Conservation (phyloP, 1,140 invertebrate species). For the Homalodisca vitripennis region DNA sequence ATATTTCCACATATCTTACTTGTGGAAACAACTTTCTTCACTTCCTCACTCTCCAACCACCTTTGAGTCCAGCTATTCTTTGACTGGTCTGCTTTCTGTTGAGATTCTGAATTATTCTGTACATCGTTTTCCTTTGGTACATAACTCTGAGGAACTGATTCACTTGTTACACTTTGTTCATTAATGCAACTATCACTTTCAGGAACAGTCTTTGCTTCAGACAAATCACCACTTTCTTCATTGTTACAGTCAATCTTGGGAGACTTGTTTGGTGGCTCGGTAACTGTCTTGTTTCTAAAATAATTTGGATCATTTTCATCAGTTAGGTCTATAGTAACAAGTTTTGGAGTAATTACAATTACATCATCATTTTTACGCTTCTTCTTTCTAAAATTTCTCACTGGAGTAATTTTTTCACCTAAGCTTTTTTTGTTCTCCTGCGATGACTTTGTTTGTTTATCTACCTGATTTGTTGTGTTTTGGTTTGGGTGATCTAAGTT, state of each 20-base stretch:
- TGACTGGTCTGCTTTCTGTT: no score
- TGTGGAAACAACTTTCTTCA: constrained; percentile 41
- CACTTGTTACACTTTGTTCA: no score
- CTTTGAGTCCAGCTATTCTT: constrained; percentile 38
- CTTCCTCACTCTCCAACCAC: constrained; percentile 41
- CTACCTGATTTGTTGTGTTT: constrained; percentile 18
- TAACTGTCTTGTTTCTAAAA: no score
- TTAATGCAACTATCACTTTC: no score
- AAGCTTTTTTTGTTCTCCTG: constrained; percentile 17
- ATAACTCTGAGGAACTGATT: no score
- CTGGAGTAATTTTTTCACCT: background rate
- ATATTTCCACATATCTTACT: constrained; percentile 42
- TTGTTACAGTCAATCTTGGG: no score
- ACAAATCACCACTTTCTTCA: no score
- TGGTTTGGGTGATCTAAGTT: constrained; percentile 8
- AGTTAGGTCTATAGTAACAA: constrained; percentile 24
- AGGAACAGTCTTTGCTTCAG: no score
- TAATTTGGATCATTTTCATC: constrained; percentile 12
- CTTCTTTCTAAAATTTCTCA: constrained; percentile 15
- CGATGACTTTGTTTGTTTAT: no score
- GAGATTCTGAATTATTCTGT: no score
- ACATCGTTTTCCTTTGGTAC: no score
- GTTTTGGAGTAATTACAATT: constrained; percentile 23
- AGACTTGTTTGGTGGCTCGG: no score
- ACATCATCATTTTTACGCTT: constrained; percentile 28